Percentiles rank a stretch among this genome's conserved stretches.
Evolutionary conservation across 23 tunicate species (phyloP).

Genomic region (Phallusia fumigata): DNA sequence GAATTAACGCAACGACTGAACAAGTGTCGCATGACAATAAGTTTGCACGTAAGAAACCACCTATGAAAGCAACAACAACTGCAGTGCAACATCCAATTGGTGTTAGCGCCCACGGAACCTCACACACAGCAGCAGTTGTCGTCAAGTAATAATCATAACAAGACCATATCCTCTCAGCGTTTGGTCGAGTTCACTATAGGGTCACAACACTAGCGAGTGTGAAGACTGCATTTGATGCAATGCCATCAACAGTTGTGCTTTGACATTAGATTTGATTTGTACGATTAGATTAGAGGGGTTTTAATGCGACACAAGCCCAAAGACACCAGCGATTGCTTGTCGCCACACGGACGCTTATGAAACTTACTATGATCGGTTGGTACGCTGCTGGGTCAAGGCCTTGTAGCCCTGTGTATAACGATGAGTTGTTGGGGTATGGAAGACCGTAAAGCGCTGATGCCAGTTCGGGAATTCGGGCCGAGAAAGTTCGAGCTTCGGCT

Average conservation of each 20-base stretch:
- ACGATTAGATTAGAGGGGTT: slow-evolving; percentile 6
- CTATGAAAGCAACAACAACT: neutral
- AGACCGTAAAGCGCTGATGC: slow-evolving; percentile 43
- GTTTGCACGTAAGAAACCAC: neutral
- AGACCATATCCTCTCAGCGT: neutral
- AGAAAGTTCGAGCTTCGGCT: slow-evolving; percentile 25
- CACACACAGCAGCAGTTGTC: neutral
- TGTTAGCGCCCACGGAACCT: slow-evolving; percentile 1
- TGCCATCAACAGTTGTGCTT: neutral
- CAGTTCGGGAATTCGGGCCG: slow-evolving; percentile 33
- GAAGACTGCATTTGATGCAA: neutral
- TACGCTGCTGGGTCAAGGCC: slow-evolving; percentile 1
- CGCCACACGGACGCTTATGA: neutral
- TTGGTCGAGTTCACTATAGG: neutral
- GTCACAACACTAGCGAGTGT: neutral
- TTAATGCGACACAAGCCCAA: neutral
- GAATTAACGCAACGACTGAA: too few relatives aligned
- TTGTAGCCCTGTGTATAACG: neutral
- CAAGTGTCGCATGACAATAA: neutral
- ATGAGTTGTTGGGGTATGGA: slow-evolving; percentile 16
- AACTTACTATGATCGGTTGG: neutral
- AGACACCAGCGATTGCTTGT: neutral
- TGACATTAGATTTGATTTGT: neutral
- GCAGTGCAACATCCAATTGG: neutral
- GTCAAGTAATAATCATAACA: slow-evolving; percentile 2